These are phyloP conservation scores for Pogonocherus hispidulus DNA, from an alignment of 2,888 invertebrate genomes.

Conservation along the genomic window DNA sequence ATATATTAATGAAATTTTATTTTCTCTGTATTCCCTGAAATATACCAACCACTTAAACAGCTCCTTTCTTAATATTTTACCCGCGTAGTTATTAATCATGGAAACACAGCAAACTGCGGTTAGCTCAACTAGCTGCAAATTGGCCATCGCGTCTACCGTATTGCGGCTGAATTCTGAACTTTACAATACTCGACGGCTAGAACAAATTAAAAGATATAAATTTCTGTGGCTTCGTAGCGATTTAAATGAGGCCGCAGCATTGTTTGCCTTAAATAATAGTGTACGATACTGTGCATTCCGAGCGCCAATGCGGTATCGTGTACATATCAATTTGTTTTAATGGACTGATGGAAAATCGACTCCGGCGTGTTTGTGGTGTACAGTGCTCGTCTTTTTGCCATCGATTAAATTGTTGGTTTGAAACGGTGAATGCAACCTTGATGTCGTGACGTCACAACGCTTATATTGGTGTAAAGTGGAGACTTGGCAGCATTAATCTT, in stretches of 20 bases:
- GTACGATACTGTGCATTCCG: constrained; percentile 2
- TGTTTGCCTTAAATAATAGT: constrained; percentile 15
- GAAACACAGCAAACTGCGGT: too few relatives aligned
- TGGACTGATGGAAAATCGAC: constrained; percentile 12
- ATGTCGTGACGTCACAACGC: neutral
- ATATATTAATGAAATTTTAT: too few relatives aligned
- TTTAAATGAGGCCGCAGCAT: neutral
- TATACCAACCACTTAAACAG: too few relatives aligned
- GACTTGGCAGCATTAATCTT: too few relatives aligned
- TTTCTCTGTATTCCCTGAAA: too few relatives aligned
- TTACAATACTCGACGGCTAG: too few relatives aligned
- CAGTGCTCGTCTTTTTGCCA: neutral
- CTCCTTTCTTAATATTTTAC: too few relatives aligned
- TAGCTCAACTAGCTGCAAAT: too few relatives aligned
- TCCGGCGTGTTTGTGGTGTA: constrained; percentile 3
- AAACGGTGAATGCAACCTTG: neutral
- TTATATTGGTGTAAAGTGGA: neutral
- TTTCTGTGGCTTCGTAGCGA: constrained; percentile 2
- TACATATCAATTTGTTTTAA: constrained; percentile 7
- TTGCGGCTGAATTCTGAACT: too few relatives aligned
- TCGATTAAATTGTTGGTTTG: neutral
- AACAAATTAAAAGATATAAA: constrained; percentile 10
- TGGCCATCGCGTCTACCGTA: too few relatives aligned
- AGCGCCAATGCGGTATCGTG: constrained; percentile 15
- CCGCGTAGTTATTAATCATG: too few relatives aligned